A percentile compares a stretch with the other conserved stretches of the same genome.
Evolutionary conservation across 1,140 invertebrate species (phyloP).

Genomic region (Pogonus chalceus): DNA sequence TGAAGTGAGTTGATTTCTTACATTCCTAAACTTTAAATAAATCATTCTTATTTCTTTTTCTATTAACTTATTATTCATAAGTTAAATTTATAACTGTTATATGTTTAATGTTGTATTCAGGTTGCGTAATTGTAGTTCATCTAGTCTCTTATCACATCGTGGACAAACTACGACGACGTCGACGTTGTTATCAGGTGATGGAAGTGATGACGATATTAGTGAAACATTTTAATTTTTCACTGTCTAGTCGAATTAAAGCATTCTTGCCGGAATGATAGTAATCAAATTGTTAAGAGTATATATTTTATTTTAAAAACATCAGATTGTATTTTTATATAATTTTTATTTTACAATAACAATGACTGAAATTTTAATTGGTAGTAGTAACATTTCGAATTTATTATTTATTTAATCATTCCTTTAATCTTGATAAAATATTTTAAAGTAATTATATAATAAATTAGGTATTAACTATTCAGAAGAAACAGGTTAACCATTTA

Average conservation of each 20-base stretch:
- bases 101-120: constrained; percentile 17
- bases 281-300: no score
- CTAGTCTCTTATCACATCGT: constrained; percentile 27
- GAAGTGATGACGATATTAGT: constrained; percentile 28
- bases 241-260: neutral
- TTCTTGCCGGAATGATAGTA: constrained; percentile 1
- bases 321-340: no score
- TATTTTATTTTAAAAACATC: no score
- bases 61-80: neutral
- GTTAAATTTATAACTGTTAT: constrained; percentile 5
- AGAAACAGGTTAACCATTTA: no score
- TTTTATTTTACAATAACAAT: no score
- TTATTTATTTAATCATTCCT: no score
- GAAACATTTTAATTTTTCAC: constrained; percentile 10
- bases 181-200: constrained; percentile 20
- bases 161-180: no score
- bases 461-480: no score
- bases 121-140: constrained; percentile 31
- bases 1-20: constrained; percentile 25
- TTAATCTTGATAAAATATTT: no score
- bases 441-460: no score
- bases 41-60: neutral
- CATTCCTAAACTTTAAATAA: neutral
- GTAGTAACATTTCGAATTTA: no score
- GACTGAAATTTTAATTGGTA: no score